phyloP scores from a whole-genome alignment of 2,797 vertebrate genomes.

The Danio tinwini region DNA sequence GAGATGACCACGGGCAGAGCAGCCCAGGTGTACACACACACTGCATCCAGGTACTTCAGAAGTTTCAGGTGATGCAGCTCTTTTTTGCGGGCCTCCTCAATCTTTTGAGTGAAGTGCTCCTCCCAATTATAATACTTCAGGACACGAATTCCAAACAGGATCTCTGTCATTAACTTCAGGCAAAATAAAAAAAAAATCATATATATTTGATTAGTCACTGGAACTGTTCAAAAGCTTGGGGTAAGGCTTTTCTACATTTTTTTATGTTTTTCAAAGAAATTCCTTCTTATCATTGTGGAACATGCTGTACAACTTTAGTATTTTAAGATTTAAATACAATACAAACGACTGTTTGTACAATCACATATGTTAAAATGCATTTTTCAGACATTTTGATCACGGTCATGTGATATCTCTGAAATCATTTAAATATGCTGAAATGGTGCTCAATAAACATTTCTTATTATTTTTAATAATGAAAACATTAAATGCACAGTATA shows the following conservation, averaged over 20 bases:
- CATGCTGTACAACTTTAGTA: no score
- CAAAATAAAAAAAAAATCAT: neutral
- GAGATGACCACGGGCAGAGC: slow-evolving; percentile 92
- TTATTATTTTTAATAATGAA: neutral
- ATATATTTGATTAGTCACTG: neutral
- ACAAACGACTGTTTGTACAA: neutral
- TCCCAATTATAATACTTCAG: slow-evolving; percentile 97
- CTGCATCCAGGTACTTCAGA: slow-evolving; percentile 90
- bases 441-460: neutral
- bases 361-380: neutral
- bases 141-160: slow-evolving; percentile 91
- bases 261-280: neutral
- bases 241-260: neutral
- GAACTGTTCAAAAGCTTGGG: neutral
- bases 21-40: slow-evolving; percentile 96
- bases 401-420: neutral
- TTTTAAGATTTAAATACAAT: no score
- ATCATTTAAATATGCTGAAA: neutral
- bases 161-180: slow-evolving; percentile 89
- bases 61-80: slow-evolving; percentile 85
- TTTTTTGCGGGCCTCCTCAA: slow-evolving; percentile 75
- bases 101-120: slow-evolving; percentile 80
- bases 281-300: no score
- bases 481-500: neutral
- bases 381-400: no score